Evolutionary conservation across 2,113 vertebrate species (phyloP), one percentile per base, ranked within the genome.

Genomic region (Passer montanus): DNA sequence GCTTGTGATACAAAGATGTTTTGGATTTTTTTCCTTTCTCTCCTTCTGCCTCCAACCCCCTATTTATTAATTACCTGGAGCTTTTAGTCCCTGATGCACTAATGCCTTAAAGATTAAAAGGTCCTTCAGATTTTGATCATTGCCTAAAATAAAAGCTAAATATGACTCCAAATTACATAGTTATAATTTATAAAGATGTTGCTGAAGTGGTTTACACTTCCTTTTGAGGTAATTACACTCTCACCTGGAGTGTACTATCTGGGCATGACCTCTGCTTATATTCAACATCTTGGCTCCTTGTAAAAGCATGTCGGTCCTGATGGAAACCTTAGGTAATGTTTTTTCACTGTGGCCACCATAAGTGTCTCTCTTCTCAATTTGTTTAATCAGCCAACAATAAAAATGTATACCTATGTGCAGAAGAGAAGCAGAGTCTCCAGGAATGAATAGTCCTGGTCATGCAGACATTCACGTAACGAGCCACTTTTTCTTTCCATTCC

Each of bases 91-190:
- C 78, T 93, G 74, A 96, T 97, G 97, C 96, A 98, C 97, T 98
- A 97, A 98, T 98, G 98, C 98, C 98, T 98, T 98, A 98, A 98
- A 97, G 79, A 95, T 96, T 95, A 97, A 95, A 97, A 95, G 77
- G 86, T 97, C 94, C 90, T 97, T 97, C 92, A 96, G 81, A 96
- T 93, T 97, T 96, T 97, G 87, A 97, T 93, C 6, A 4, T 97
- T 97, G 92, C 94, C 93, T 97, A 96, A 97, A 94, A 60, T 93
- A 95, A 93, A 96, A 97, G 89, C 69, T 94, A 37, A 97, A 90
- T 31, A 44, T 87, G 81, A 95, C 85, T 89, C 79, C 56, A 20
- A 92, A 77, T 84, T 88, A 79, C 11, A 55, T 93, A 69, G 58
- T 87, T 93, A 94, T 3, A 92, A 79, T 94, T 75, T 85, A 78